phyloP scores from a whole-genome alignment of 1,140 invertebrate genomes.

The Musca vetustissima region DNA sequence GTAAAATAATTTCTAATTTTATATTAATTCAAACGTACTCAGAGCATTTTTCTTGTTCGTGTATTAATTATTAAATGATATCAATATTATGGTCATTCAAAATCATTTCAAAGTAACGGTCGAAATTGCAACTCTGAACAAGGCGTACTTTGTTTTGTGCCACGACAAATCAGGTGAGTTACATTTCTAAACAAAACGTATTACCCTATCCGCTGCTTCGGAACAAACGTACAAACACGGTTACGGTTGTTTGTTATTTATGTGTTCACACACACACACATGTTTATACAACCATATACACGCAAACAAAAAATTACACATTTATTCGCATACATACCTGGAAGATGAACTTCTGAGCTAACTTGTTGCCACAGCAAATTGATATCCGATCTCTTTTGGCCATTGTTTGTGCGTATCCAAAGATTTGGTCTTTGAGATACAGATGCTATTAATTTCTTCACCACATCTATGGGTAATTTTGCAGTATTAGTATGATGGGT shows the following conservation, averaged over 20 bases:
- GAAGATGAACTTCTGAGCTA: conserved; percentile 47
- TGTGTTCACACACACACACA: not conserved
- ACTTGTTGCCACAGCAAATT: conserved; percentile 49
- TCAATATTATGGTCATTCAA: too few species aligned
- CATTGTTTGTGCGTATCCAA: conserved; percentile 43
- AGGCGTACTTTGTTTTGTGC: not conserved
- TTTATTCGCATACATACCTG: conserved; percentile 32
- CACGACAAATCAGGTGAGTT: too few species aligned
- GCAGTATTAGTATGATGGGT: conserved; percentile 45
- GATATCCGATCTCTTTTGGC: conserved; percentile 46
- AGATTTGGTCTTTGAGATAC: conserved; percentile 44
- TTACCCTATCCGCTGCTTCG: too few species aligned
- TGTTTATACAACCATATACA: not conserved
- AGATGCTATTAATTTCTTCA: conserved; percentile 45
- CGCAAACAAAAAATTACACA: not conserved
- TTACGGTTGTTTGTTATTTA: not conserved
- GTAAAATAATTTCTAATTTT: too few species aligned
- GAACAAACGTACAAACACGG: too few species aligned
- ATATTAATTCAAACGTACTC: too few species aligned
- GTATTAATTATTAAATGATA: too few species aligned
- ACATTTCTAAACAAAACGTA: too few species aligned
- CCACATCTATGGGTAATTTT: conserved; percentile 46
- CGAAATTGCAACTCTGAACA: not conserved
- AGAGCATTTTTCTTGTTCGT: too few species aligned
- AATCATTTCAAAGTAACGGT: not conserved